Percentiles rank a stretch among this genome's conserved stretches.
phyloP scores from a whole-genome alignment of 2,888 invertebrate genomes.

The Chromoteleia sp. region DNA sequence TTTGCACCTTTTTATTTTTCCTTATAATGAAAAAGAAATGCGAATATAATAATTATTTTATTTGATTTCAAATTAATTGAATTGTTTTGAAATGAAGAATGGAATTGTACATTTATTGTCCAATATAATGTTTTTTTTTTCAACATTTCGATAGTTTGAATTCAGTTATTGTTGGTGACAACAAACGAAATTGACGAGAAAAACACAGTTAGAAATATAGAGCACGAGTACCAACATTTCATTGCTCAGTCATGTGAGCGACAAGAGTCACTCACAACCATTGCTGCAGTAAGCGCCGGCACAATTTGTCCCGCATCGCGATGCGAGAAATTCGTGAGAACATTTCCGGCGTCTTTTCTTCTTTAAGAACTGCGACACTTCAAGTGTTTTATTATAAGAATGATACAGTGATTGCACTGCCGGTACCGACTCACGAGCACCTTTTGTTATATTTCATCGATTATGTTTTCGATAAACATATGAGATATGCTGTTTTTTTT shows the following conservation, averaged over 20 bases:
- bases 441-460: conserved; percentile 24
- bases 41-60: no score
- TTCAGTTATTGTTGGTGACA: conserved; percentile 38
- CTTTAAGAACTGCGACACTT: conserved; percentile 43
- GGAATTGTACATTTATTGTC: no score
- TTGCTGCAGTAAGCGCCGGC: conserved; percentile 54
- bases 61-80: no score
- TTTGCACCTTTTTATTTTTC: no score
- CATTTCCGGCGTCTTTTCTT: conserved; percentile 44
- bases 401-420: conserved; percentile 30
- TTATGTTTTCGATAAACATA: background rate
- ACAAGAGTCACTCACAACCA: conserved; percentile 79
- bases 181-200: conserved; percentile 48
- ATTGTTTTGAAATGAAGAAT: no score
- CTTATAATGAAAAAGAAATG: no score
- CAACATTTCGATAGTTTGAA: background rate
- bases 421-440: conserved; percentile 10
- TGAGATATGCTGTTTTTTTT: background rate
- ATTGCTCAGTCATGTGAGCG: conserved; percentile 79
- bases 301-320: conserved; percentile 63
- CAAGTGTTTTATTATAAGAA: conserved; percentile 29
- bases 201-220: conserved; percentile 31
- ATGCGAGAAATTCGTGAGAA: conserved; percentile 63
- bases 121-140: no score
- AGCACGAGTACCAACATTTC: conserved; percentile 78